These are phyloP conservation scores for Caenorhabditis auriculariae DNA, from an alignment of 2,888 invertebrate genomes.

Conservation along the genomic window DNA sequence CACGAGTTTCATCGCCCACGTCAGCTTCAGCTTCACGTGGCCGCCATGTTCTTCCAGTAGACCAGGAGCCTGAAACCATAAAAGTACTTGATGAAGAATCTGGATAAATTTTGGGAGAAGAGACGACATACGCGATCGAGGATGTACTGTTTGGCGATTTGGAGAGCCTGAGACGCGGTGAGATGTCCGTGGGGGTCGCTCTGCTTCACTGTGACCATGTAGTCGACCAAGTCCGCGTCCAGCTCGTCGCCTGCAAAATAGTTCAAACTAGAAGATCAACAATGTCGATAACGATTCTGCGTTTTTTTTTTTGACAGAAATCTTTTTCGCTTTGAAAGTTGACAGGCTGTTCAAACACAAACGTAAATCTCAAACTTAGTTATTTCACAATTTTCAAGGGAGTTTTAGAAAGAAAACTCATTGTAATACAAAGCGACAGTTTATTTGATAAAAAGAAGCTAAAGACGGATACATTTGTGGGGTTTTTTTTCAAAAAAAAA, in stretches of 20 bases:
- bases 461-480: no score
- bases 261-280: not conserved
- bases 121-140: constrained; percentile 49
- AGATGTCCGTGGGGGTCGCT: constrained; percentile 44
- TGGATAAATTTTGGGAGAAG: not conserved
- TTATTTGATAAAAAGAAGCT: not conserved
- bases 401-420: no score
- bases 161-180: constrained; percentile 63
- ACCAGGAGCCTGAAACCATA: constrained; percentile 51
- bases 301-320: no score
- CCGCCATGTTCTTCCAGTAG: constrained; percentile 65
- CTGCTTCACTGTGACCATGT: constrained; percentile 55
- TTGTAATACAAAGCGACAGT: no score
- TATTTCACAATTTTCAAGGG: no score
- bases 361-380: no score
- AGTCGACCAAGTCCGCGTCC: constrained; percentile 60
- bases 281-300: not conserved
- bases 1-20: constrained; percentile 65
- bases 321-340: no score
- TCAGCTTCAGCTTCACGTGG: constrained; percentile 64
- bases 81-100: not conserved
- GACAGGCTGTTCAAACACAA: no score
- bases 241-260: constrained; percentile 53
- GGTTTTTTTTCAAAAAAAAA: no score
- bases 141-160: constrained; percentile 64